A percentile compares a stretch with the other conserved stretches of the same genome.
Conservation (phyloP, 2,888 invertebrate species). For the Xanthia icteritia region DNA sequence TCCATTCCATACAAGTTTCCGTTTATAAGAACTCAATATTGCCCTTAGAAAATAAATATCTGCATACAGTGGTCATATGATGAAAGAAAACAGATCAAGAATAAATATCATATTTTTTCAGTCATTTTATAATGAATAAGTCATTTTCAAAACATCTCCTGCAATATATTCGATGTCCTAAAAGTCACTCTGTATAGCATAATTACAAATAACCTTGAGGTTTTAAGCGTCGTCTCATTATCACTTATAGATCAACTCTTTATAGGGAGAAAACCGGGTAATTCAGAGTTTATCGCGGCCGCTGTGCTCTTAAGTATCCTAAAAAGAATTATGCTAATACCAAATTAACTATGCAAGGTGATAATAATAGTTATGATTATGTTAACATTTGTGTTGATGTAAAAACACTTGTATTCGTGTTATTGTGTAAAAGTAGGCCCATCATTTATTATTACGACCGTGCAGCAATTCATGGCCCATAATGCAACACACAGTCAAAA, state of each 20-base stretch:
- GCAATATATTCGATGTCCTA: background rate
- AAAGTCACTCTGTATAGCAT: constrained; percentile 8
- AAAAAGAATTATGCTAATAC: constrained; percentile 13
- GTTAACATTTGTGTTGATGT: background rate
- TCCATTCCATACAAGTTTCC: background rate
- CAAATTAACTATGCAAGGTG: constrained; percentile 17
- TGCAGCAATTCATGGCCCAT: background rate
- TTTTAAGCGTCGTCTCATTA: constrained; percentile 7
- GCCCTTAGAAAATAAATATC: background rate
- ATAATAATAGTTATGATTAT: background rate
- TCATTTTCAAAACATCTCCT: background rate
- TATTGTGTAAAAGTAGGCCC: background rate
- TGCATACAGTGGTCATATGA: no score
- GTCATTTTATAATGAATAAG: background rate
- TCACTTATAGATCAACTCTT: background rate
- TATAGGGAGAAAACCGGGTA: constrained; percentile 10
- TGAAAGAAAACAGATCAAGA: background rate
- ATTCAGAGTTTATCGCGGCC: background rate
- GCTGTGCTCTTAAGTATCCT: background rate
- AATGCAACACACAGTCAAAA: no score
- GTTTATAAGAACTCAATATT: background rate
- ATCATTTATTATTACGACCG: background rate
- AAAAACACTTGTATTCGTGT: background rate
- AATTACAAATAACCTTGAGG: background rate
- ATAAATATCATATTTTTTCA: background rate